A percentile compares a stretch with the other conserved stretches of the same genome.
Conservation (phyloP, 1,140 invertebrate species). For the Drosophila pachea region DNA sequence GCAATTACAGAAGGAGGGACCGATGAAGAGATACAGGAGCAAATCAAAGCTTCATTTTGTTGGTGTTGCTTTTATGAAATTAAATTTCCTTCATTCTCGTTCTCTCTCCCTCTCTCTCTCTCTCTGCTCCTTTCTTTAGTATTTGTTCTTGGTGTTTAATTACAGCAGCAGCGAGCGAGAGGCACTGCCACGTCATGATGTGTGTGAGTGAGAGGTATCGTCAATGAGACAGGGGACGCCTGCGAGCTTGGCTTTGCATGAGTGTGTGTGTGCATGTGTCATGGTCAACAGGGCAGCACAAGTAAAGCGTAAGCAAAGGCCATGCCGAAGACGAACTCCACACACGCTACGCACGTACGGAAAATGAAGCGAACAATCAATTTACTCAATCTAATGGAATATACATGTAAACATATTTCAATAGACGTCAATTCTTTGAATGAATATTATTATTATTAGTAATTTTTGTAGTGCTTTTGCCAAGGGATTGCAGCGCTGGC, state of each 20-base stretch:
- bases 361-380: no score
- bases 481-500: not conserved
- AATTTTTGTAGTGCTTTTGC: no score
- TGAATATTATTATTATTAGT: no score
- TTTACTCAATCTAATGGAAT: no score
- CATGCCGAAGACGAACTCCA: conserved; percentile 3
- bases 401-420: no score
- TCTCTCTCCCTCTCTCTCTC: conserved; percentile 1
- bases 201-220: conserved; percentile 4
- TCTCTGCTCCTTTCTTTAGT: not conserved
- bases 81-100: conserved; percentile 47
- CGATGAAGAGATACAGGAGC: not conserved
- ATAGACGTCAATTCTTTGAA: no score
- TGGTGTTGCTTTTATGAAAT: conserved; percentile 26
- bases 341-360: conserved; percentile 3
- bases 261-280: conserved; percentile 41
- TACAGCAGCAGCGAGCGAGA: conserved; percentile 28
- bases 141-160: conserved; percentile 39
- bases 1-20: conserved; percentile 1
- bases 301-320: conserved; percentile 6
- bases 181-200: not conserved
- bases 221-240: conserved; percentile 2
- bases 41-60: conserved; percentile 48
- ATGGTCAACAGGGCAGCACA: conserved; percentile 43
- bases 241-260: not conserved